A percentile compares a stretch with the other conserved stretches of the same genome.
phyloP scores from a whole-genome alignment of 1,140 invertebrate species.

The Limonius californicus region DNA sequence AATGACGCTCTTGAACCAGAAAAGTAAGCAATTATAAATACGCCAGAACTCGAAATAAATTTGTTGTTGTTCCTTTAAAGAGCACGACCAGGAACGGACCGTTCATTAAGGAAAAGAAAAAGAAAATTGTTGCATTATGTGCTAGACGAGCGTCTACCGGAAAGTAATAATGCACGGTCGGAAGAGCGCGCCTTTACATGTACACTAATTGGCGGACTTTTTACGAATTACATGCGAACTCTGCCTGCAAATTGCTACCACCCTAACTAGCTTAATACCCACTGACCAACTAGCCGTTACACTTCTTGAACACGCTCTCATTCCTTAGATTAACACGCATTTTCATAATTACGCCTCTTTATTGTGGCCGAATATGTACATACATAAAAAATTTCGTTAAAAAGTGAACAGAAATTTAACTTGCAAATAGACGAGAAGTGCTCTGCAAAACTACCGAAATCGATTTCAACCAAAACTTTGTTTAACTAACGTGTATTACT shows the following conservation, averaged over 20 bases:
- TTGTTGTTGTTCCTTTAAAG: conserved; percentile 2
- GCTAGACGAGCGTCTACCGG: conserved; percentile 6
- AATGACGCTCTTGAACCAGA: background rate
- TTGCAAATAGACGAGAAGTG: too few species aligned
- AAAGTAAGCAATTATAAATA: background rate
- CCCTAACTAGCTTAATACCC: background rate
- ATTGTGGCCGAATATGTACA: too few species aligned
- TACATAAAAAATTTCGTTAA: too few species aligned
- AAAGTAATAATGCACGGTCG: conserved; percentile 8
- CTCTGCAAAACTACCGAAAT: too few species aligned
- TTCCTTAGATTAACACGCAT: too few species aligned
- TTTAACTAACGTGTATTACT: too few species aligned
- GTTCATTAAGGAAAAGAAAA: background rate
- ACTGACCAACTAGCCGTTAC: background rate
- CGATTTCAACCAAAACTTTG: too few species aligned
- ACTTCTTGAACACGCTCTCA: background rate
- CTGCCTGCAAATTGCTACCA: conserved; percentile 4
- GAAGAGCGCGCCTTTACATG: background rate
- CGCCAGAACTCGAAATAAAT: background rate
- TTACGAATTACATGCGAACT: conserved; percentile 4
- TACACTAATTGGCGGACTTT: conserved; percentile 6
- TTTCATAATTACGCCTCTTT: too few species aligned
- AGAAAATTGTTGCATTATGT: conserved; percentile 2
- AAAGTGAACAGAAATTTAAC: too few species aligned
- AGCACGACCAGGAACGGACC: background rate